Conservation (phyloP, 1,140 invertebrate genomes). For the Neodiprion lecontei region DNA sequence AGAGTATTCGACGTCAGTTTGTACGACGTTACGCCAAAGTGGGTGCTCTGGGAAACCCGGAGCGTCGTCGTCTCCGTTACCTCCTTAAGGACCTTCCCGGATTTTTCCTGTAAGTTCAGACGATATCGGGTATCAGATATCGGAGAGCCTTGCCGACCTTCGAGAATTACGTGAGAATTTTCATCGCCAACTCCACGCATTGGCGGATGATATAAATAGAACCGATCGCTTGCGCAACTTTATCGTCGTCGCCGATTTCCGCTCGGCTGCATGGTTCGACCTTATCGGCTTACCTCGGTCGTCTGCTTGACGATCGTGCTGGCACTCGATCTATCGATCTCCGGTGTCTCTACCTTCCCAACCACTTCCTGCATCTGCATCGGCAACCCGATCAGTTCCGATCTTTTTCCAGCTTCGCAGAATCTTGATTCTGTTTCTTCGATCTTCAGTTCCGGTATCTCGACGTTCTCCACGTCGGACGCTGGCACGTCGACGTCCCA, state of each 20-base stretch:
- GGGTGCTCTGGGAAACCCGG: constrained; percentile 63
- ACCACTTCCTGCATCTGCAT: neutral
- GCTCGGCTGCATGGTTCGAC: neutral
- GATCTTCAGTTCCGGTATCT: neutral
- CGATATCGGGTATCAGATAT: no score
- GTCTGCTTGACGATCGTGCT: constrained; percentile 27
- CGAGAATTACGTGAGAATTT: no score
- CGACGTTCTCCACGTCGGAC: constrained; percentile 12
- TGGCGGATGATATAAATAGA: no score
- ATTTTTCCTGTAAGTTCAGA: constrained; percentile 43
- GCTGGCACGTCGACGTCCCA: constrained; percentile 3
- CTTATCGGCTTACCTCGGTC: constrained; percentile 24
- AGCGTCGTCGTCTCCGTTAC: constrained; percentile 66
- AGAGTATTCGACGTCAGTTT: constrained; percentile 62
- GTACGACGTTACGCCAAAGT: constrained; percentile 62
- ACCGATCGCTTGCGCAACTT: no score
- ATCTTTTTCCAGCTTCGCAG: neutral
- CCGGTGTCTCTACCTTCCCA: neutral
- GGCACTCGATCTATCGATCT: constrained; percentile 18
- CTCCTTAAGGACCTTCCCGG: constrained; percentile 61
- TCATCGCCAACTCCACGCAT: no score
- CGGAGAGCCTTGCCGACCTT: no score
- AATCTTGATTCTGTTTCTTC: neutral
- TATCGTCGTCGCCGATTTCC: no score
- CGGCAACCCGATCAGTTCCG: neutral